These are phyloP conservation scores for Synaphobranchus kaupii DNA, from an alignment of 2,797 vertebrate genomes.

Conservation along the genomic window DNA sequence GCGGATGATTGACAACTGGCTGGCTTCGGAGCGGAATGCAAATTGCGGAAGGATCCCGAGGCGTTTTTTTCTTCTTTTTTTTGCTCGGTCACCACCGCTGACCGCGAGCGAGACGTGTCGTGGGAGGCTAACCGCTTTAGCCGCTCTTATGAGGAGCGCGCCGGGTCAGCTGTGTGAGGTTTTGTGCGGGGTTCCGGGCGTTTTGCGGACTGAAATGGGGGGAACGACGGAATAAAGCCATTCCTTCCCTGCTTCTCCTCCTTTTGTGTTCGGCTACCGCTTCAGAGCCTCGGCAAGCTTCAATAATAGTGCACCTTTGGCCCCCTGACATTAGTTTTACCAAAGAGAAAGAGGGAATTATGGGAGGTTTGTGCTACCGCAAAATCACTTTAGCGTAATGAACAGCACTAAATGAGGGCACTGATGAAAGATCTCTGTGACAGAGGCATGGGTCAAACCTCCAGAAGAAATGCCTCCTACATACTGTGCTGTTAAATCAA, in stretches of 20 bases:
- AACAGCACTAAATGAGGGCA: neutral
- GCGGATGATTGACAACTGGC: conserved; percentile 44
- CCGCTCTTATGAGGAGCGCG: neutral
- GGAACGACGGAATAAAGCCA: neutral
- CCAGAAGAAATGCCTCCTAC: neutral
- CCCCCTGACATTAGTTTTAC: neutral
- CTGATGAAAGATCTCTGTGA: neutral
- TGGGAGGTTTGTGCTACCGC: neutral
- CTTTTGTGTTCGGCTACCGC: neutral
- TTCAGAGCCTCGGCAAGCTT: neutral
- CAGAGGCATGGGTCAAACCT: neutral
- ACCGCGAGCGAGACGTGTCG: neutral
- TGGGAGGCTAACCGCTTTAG: neutral
- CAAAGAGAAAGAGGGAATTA: neutral
- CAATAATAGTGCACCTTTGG: neutral
- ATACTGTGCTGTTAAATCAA: neutral
- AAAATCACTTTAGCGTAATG: neutral
- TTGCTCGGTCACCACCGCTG: neutral
- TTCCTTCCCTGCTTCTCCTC: neutral
- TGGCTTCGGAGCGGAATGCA: conserved; percentile 31
- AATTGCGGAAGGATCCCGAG: conserved; percentile 28
- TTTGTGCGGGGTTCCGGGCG: neutral
- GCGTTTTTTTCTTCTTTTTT: neutral
- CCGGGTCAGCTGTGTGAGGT: neutral
- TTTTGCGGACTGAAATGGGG: neutral